A percentile compares a stretch with the other conserved stretches of the same genome.
These are phyloP conservation scores for Heliconius charithonia DNA, from an alignment of 2,888 invertebrate species.

Conservation along the genomic window DNA sequence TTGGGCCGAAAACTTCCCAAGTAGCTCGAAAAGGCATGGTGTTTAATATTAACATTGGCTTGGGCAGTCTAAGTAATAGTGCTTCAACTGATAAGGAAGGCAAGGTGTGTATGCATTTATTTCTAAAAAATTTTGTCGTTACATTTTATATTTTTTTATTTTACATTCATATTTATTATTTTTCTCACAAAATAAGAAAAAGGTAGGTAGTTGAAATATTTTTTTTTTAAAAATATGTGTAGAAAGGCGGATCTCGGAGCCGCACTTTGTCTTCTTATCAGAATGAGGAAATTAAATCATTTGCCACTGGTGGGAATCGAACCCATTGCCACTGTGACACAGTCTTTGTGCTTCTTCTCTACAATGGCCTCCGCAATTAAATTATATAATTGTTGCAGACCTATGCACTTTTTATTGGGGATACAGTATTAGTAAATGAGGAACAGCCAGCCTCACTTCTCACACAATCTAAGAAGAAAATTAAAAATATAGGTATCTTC, in stretches of 20 bases:
- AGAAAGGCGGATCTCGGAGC: too few relatives aligned
- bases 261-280: too few relatives aligned
- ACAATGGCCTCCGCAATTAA: too few relatives aligned
- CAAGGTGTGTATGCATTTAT: slow-evolving; percentile 81
- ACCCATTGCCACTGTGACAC: too few relatives aligned
- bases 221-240: too few relatives aligned
- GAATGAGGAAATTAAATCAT: too few relatives aligned
- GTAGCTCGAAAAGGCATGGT: slow-evolving; percentile 96
- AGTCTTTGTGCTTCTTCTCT: too few relatives aligned
- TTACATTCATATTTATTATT: too few relatives aligned
- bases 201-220: too few relatives aligned
- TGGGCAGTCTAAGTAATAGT: slow-evolving; percentile 92
- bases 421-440: slow-evolving; percentile 97
- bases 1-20: slow-evolving; percentile 94
- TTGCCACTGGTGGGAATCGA: too few relatives aligned
- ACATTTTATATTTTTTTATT: not conserved
- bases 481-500: slow-evolving; percentile 97
- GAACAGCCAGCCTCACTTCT: slow-evolving; percentile 93
- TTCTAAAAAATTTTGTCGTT: not conserved
- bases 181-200: too few relatives aligned
- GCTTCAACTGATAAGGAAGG: slow-evolving; percentile 93
- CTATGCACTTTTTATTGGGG: slow-evolving; percentile 97
- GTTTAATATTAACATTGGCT: slow-evolving; percentile 97
- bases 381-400: slow-evolving; percentile 59
- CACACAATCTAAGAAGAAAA: slow-evolving; percentile 96